Evolutionary conservation across 2,888 invertebrate species (phyloP).

Genomic region (Rhopalosiphum nymphaeae): DNA sequence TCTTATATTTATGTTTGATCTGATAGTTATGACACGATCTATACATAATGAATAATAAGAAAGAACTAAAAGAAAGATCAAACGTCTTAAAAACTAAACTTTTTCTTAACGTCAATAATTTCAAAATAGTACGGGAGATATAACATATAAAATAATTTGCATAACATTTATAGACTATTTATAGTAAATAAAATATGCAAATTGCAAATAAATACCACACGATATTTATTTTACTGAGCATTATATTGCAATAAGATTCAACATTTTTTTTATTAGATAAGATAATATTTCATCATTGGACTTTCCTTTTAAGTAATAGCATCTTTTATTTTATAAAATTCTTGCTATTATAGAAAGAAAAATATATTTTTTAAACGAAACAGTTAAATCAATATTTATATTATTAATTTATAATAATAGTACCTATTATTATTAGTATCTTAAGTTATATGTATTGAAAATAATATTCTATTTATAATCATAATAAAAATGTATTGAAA

Average conservation of each 20-base stretch:
- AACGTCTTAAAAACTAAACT: neutral
- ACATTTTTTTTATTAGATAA: neutral
- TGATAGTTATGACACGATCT: neutral
- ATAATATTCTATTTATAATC: neutral
- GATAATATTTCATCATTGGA: neutral
- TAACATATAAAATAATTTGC: neutral
- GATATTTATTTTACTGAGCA: neutral
- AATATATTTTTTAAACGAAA: too few relatives aligned
- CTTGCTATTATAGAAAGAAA: neutral
- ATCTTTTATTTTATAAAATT: neutral
- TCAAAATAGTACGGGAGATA: neutral
- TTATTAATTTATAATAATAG: neutral
- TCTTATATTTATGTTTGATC: neutral
- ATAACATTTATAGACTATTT: neutral
- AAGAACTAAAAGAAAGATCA: neutral
- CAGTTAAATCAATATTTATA: neutral
- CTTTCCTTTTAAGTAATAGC: neutral
- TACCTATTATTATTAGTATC: neutral
- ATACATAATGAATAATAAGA: neutral
- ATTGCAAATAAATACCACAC: neutral
- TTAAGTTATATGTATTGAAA: neutral
- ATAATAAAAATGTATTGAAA: neutral
- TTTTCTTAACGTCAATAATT: neutral
- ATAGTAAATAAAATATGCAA: constrained; percentile 22
- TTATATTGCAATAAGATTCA: neutral